A percentile compares a stretch with the other conserved stretches of the same genome.
Evolutionary conservation across 1,140 invertebrate genomes (phyloP).

Genomic region (Bradysia coprophila): DNA sequence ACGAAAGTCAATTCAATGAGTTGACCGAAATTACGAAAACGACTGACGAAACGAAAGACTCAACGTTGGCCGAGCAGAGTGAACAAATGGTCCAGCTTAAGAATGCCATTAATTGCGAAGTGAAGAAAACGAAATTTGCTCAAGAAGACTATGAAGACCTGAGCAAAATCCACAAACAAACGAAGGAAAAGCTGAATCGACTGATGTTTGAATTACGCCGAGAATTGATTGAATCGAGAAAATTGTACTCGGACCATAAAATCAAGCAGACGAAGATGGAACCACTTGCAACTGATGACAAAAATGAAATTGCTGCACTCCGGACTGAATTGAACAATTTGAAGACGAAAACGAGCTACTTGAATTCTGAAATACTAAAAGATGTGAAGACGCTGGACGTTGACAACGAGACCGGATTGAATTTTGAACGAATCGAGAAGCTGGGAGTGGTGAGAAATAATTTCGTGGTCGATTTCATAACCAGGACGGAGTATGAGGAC

Average conservation of each 20-base stretch:
- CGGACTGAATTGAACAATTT: neutral
- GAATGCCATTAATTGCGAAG: neutral
- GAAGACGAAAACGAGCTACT: neutral
- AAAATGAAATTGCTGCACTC: neutral
- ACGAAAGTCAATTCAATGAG: neutral
- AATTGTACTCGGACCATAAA: no score
- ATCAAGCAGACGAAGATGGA: neutral
- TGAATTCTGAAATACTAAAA: neutral
- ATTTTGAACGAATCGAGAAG: neutral
- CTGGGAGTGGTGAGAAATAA: constrained; percentile 18
- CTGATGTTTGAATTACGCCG: constrained; percentile 12
- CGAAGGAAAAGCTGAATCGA: neutral
- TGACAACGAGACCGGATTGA: neutral
- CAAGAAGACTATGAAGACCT: neutral
- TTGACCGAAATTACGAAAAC: neutral
- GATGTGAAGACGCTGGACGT: neutral
- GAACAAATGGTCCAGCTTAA: neutral
- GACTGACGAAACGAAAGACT: neutral
- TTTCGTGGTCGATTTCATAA: constrained; percentile 15
- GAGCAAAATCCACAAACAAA: neutral
- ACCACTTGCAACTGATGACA: neutral
- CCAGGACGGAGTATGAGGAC: constrained; percentile 11
- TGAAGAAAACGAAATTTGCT: neutral
- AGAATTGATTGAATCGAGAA: neutral
- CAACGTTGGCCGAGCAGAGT: neutral